Evolutionary conservation across 2,888 invertebrate species (phyloP).

Genomic region (Graphium colonna): DNA sequence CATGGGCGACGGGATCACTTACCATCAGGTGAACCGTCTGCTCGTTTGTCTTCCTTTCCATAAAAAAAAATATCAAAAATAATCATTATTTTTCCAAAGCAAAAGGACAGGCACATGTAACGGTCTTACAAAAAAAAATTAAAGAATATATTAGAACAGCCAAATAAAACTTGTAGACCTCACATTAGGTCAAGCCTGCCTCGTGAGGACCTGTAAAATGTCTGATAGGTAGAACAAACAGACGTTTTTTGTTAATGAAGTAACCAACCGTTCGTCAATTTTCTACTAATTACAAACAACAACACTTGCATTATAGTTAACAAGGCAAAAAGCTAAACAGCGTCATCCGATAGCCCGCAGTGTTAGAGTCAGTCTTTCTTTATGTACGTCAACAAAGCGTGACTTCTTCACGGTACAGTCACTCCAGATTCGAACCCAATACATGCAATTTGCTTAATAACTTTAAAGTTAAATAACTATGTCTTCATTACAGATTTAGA

Average conservation of each 20-base stretch:
- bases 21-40: too few relatives aligned
- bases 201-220: too few relatives aligned
- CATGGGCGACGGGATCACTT: too few relatives aligned
- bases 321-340: constrained; percentile 13
- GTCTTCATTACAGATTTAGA: too few relatives aligned
- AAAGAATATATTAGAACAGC: too few relatives aligned
- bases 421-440: constrained; percentile 11
- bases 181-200: too few relatives aligned
- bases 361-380: constrained; percentile 23
- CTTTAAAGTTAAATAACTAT: not conserved
- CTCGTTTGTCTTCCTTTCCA: too few relatives aligned
- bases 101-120: too few relatives aligned
- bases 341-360: constrained; percentile 17
- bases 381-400: constrained; percentile 29
- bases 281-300: constrained; percentile 3
- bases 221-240: not conserved
- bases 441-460: constrained; percentile 12
- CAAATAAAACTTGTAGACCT: too few relatives aligned
- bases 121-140: too few relatives aligned
- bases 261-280: not conserved
- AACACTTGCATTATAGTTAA: constrained; percentile 6
- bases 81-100: too few relatives aligned
- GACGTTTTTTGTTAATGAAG: not conserved
- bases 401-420: constrained; percentile 30
- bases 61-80: too few relatives aligned